Evolutionary conservation across 2,888 invertebrate genomes (phyloP).

Genomic region (Drosophila buzzatii): DNA sequence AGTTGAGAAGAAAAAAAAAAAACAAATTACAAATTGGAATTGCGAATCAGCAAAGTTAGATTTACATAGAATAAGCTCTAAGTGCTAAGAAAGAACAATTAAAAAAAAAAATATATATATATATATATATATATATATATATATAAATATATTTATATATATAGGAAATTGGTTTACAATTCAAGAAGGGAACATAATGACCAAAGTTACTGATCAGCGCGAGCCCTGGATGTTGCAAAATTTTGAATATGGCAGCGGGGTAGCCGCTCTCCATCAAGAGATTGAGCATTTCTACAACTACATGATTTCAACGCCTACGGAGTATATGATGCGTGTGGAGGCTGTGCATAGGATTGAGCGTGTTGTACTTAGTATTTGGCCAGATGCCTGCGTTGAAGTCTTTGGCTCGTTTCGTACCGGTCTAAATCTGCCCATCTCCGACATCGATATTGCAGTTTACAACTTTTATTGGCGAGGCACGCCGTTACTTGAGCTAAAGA

Average conservation of each 20-base stretch:
- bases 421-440: constrained; percentile 57
- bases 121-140: too few relatives aligned
- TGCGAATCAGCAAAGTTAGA: neutral
- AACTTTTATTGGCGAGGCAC: constrained; percentile 25
- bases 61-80: constrained; percentile 5
- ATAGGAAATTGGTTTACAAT: neutral
- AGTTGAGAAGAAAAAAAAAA: constrained; percentile 24
- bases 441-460: constrained; percentile 61
- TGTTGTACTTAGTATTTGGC: constrained; percentile 55
- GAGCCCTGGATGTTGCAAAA: constrained; percentile 50
- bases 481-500: constrained; percentile 46
- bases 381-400: constrained; percentile 49
- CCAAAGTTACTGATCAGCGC: constrained; percentile 9
- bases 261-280: constrained; percentile 55
- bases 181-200: constrained; percentile 30
- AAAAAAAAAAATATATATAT: neutral
- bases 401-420: constrained; percentile 69
- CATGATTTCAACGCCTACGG: constrained; percentile 51
- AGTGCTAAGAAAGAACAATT: neutral
- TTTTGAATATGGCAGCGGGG: constrained; percentile 56
- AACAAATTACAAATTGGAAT: constrained; percentile 30
- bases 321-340: constrained; percentile 49
- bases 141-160: too few relatives aligned
- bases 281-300: constrained; percentile 67
- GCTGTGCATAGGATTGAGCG: constrained; percentile 56